phyloP scores from a whole-genome alignment of 1,140 invertebrate species.

The Myzus persicae region DNA sequence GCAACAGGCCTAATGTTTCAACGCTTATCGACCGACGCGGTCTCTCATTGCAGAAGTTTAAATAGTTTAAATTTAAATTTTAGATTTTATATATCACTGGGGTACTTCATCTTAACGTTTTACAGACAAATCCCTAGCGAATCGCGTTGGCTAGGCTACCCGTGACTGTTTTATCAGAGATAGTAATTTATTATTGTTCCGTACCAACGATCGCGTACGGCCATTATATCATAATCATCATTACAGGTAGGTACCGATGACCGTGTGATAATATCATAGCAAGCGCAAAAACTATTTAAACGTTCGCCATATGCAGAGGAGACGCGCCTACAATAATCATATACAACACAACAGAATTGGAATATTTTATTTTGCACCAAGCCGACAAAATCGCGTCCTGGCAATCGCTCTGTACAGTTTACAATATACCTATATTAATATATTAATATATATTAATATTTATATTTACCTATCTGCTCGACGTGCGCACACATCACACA shows the following conservation, averaged over 20 bases:
- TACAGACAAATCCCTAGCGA: neutral
- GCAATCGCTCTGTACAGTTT: neutral
- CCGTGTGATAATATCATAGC: no score
- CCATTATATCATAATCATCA: no score
- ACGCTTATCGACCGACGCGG: neutral
- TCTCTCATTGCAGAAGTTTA: neutral
- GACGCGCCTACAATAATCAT: neutral
- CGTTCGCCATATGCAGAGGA: neutral
- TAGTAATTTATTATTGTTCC: neutral
- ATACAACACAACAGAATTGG: no score
- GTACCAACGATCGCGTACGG: neutral
- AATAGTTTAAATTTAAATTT: neutral
- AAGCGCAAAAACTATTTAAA: neutral
- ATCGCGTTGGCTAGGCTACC: neutral
- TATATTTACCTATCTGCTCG: neutral
- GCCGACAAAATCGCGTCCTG: neutral
- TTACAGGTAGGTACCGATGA: no score
- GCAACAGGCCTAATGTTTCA: neutral
- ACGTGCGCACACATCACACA: no score
- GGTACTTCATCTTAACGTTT: neutral
- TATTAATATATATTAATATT: no score
- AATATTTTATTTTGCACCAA: neutral
- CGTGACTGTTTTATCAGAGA: neutral
- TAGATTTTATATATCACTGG: neutral
- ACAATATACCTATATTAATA: no score